Conservation (phyloP, 1,140 invertebrate genomes). For the Trichonephila inaurata region DNA sequence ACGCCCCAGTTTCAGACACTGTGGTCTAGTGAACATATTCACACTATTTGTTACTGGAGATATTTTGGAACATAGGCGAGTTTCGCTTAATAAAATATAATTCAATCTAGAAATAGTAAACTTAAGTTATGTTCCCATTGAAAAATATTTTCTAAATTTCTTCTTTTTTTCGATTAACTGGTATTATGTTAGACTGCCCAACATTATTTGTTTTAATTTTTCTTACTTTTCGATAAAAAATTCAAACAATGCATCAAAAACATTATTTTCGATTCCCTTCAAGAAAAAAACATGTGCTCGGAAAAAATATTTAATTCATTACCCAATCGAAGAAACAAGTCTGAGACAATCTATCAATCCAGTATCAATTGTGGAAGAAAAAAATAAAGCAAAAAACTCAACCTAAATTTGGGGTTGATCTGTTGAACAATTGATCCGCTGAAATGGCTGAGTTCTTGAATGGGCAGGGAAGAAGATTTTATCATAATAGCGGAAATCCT, state of each 20-base stretch:
- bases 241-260: background rate
- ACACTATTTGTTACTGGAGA: too few species aligned
- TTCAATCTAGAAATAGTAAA: too few species aligned
- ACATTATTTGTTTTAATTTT: too few species aligned
- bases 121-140: too few species aligned
- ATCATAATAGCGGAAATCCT: slow-evolving; percentile 23
- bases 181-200: too few species aligned
- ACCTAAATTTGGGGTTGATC: background rate
- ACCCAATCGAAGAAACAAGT: background rate
- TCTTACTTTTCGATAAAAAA: too few species aligned
- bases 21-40: too few species aligned
- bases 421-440: slow-evolving; percentile 21
- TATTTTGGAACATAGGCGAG: too few species aligned
- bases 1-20: too few species aligned
- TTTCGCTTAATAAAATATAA: too few species aligned
- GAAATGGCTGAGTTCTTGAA: background rate
- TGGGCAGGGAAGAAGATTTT: background rate
- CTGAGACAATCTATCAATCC: background rate
- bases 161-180: background rate
- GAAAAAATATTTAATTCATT: slow-evolving; percentile 22
- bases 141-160: too few species aligned
- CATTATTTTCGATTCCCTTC: background rate
- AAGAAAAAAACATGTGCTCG: background rate
- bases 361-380: background rate
- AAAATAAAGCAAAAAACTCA: background rate